Evolutionary conservation across 2,113 vertebrate species (phyloP).

Genomic region (Burhinus bistriatus): DNA sequence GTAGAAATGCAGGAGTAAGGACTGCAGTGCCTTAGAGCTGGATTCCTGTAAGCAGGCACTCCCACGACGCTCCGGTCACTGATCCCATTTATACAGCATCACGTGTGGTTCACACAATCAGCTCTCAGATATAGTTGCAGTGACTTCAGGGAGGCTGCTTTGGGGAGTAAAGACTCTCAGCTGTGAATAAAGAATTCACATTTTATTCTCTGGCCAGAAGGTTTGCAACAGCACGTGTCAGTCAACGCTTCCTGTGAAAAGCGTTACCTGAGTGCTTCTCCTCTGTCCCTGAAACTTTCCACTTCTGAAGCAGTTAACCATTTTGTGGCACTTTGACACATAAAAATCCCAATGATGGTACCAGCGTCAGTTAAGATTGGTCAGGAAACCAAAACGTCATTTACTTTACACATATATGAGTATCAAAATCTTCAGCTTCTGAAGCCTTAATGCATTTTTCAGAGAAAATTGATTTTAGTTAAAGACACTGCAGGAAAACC

Average conservation of each 20-base stretch:
- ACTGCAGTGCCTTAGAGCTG: not conserved
- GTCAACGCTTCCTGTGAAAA: not conserved
- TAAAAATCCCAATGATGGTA: not conserved
- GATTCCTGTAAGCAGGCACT: not conserved
- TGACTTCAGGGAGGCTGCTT: not conserved
- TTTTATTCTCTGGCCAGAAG: not conserved
- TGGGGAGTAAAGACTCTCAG: not conserved
- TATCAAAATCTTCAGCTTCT: not conserved
- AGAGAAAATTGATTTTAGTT: not conserved
- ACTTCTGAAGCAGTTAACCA: not conserved
- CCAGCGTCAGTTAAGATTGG: not conserved
- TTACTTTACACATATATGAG: not conserved
- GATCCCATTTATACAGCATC: not conserved
- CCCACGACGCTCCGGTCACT: accelerated
- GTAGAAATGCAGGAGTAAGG: not conserved
- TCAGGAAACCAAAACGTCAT: not conserved
- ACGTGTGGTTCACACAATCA: not conserved
- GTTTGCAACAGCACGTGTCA: not conserved
- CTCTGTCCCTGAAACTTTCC: not conserved
- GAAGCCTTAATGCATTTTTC: not conserved
- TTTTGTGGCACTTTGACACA: not conserved
- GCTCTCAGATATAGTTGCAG: not conserved
- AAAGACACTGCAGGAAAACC: not conserved
- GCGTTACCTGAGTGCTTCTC: not conserved
- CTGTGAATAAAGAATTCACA: not conserved